Evolutionary conservation across 2,888 invertebrate genomes (phyloP).

Genomic region (Pachycephus smyrnensis): DNA sequence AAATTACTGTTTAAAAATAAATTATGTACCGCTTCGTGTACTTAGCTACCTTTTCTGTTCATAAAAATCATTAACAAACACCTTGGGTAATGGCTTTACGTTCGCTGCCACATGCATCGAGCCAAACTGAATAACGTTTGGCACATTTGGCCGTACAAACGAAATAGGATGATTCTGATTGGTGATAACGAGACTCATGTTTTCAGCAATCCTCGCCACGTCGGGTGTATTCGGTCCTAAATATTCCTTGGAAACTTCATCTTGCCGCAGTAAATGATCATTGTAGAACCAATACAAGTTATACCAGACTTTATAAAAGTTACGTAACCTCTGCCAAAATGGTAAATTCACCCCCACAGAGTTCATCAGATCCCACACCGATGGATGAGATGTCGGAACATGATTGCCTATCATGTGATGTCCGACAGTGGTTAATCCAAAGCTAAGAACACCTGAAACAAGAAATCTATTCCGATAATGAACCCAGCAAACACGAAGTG

Average conservation of each 20-base stretch:
- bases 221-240: constrained; percentile 58
- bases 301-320: neutral
- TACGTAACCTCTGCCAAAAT: constrained; percentile 11
- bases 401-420: constrained; percentile 71
- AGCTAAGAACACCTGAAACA: constrained; percentile 65
- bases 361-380: constrained; percentile 9
- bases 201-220: constrained; percentile 51
- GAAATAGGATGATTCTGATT: constrained; percentile 39
- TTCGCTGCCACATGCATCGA: too few relatives aligned
- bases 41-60: too few relatives aligned
- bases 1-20: neutral
- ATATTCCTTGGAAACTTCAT: constrained; percentile 36
- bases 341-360: neutral
- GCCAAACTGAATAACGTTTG: constrained; percentile 33
- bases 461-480: too few relatives aligned
- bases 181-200: constrained; percentile 38
- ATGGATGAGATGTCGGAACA: constrained; percentile 62
- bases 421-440: constrained; percentile 68
- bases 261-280: neutral
- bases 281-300: neutral
- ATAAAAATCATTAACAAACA: too few relatives aligned
- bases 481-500: too few relatives aligned
- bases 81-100: too few relatives aligned
- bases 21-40: too few relatives aligned
- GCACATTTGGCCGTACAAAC: constrained; percentile 33